Percentiles rank a stretch among this genome's conserved stretches.
Evolutionary conservation across 2,797 vertebrate genomes (phyloP).

Genomic region (Melanitta fusca): DNA sequence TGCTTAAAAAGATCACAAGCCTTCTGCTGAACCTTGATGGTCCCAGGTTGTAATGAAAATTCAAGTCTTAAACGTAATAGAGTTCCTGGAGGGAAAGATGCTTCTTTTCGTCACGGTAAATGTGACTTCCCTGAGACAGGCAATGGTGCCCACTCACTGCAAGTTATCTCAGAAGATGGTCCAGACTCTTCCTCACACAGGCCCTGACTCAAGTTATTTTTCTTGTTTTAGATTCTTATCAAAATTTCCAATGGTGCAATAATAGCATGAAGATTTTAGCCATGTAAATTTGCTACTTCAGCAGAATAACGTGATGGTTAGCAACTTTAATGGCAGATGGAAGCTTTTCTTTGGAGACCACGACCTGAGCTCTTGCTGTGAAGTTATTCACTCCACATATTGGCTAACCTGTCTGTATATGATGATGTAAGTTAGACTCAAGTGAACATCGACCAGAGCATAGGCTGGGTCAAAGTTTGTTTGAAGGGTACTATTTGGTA

Average conservation of each 20-base stretch:
- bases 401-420: not conserved
- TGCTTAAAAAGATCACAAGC: constrained; percentile 45
- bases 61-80: not conserved
- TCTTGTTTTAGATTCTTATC: not conserved
- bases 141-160: not conserved
- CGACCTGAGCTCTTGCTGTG: not conserved
- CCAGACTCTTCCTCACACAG: not conserved
- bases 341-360: not conserved
- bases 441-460: not conserved
- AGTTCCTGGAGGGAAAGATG: not conserved
- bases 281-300: not conserved
- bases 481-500: not conserved
- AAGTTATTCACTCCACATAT: not conserved
- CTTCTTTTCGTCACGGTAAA: not conserved
- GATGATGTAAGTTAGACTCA: not conserved
- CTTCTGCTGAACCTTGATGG: constrained; percentile 36
- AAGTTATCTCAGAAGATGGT: not conserved
- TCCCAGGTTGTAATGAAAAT: constrained; percentile 32
- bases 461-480: not conserved
- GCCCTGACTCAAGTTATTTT: not conserved
- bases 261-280: not conserved
- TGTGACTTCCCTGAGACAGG: not conserved
- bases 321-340: not conserved
- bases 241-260: not conserved
- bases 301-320: not conserved